A percentile compares a stretch with the other conserved stretches of the same genome.
phyloP scores from a whole-genome alignment of 2,888 invertebrate genomes.

The Aleiodes alternator region DNA sequence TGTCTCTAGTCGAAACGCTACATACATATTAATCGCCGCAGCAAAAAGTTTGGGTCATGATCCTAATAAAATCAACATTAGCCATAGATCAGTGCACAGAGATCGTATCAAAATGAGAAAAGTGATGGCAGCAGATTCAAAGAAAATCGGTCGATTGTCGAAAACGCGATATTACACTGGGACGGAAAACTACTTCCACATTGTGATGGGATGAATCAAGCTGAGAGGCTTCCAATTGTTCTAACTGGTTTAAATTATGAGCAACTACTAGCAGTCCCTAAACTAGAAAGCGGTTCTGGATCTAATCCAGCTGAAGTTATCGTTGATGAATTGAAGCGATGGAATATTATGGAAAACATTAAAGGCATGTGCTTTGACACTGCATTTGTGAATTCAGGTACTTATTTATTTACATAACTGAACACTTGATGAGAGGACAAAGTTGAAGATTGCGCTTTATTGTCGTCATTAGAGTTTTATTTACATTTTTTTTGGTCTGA shows the following conservation, averaged over 20 bases:
- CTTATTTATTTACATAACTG: not conserved
- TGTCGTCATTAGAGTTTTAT: not conserved
- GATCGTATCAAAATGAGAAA: slow-evolving; percentile 13
- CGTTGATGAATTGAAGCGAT: slow-evolving; percentile 42
- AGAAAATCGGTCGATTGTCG: not conserved
- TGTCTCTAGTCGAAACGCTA: slow-evolving; percentile 8
- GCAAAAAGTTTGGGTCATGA: not conserved
- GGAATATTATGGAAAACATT: slow-evolving; percentile 44
- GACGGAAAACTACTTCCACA: slow-evolving; percentile 52
- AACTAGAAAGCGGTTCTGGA: slow-evolving; percentile 47
- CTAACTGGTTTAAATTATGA: slow-evolving; percentile 37
- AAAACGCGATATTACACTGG: slow-evolving; percentile 43
- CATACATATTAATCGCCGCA: slow-evolving; percentile 9
- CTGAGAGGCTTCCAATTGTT: slow-evolving; percentile 50
- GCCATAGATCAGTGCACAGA: not conserved
- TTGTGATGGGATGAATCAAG: slow-evolving; percentile 36
- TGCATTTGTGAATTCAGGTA: slow-evolving; percentile 58
- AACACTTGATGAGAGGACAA: no score
- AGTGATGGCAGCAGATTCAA: not conserved
- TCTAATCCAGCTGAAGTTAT: slow-evolving; percentile 49
- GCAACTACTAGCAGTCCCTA: slow-evolving; percentile 53
- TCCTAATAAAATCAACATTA: not conserved
- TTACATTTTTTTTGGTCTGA: not conserved
- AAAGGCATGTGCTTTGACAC: slow-evolving; percentile 57
- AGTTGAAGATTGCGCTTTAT: no score